Evolutionary conservation across 2,888 invertebrate species (phyloP).

Genomic region (Amaurobius ferox): DNA sequence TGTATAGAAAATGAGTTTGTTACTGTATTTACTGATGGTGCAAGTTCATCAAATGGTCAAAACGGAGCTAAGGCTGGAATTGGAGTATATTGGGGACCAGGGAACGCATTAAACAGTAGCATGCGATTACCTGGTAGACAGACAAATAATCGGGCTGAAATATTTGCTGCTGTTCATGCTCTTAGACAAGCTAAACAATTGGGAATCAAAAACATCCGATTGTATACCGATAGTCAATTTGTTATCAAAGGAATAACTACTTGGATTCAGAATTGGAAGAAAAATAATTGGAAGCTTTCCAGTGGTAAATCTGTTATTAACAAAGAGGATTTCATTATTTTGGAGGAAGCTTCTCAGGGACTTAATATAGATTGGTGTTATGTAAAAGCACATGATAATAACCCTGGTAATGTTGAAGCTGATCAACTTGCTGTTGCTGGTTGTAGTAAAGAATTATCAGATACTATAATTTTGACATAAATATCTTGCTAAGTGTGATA

Average conservation of each 20-base stretch:
- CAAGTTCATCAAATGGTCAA: slow-evolving; percentile 89
- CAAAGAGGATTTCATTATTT: slow-evolving; percentile 86
- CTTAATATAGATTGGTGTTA: slow-evolving; percentile 86
- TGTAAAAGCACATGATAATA: slow-evolving; percentile 89
- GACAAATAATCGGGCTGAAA: slow-evolving; percentile 98
- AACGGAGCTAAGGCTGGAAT: slow-evolving; percentile 88
- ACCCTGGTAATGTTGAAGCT: slow-evolving; percentile 93
- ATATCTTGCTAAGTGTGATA: not conserved
- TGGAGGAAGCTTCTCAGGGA: slow-evolving; percentile 83
- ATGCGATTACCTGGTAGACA: slow-evolving; percentile 87
- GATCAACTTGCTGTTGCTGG: slow-evolving; percentile 84
- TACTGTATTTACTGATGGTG: slow-evolving; percentile 93
- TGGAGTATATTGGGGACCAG: slow-evolving; percentile 93
- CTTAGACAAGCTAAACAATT: slow-evolving; percentile 82
- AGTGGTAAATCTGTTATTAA: slow-evolving; percentile 90
- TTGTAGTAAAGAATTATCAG: slow-evolving; percentile 42
- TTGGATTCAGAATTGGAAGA: slow-evolving; percentile 94
- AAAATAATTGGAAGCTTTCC: slow-evolving; percentile 88
- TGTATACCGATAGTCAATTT: slow-evolving; percentile 94
- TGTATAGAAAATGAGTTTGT: slow-evolving; percentile 77
- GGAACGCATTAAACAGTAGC: slow-evolving; percentile 86
- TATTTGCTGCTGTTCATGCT: slow-evolving; percentile 83
- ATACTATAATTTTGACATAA: slow-evolving; percentile 46
- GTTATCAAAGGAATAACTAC: slow-evolving; percentile 87
- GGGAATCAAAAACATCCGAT: slow-evolving; percentile 82